Conservation (phyloP, 2,797 vertebrate species). For the Melanotaenia parkinsoni region DNA sequence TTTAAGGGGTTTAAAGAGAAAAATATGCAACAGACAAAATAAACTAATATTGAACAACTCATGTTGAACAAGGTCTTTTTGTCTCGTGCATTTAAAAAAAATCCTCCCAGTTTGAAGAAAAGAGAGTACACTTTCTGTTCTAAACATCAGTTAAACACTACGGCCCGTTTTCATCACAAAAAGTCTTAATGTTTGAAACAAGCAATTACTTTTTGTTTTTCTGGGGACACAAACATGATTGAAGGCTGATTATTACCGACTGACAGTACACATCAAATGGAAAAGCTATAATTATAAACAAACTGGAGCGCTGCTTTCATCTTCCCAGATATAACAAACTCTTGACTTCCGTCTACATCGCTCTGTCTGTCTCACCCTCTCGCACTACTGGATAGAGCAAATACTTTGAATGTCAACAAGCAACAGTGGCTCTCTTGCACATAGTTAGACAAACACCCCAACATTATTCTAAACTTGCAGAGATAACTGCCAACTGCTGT, state of each 20-base stretch:
- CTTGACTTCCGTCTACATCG: not conserved
- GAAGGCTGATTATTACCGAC: conserved; percentile 8
- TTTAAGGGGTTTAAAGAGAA: no score
- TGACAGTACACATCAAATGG: conserved; percentile 22
- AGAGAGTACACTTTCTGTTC: not conserved
- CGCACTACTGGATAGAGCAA: conserved; percentile 24
- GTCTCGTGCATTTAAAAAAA: not conserved
- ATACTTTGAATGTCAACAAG: conserved; percentile 53
- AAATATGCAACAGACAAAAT: not conserved
- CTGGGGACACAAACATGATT: conserved; percentile 7
- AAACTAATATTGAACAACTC: not conserved
- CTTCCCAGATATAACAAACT: conserved; percentile 41
- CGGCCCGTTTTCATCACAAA: not conserved
- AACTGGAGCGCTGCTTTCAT: conserved; percentile 49
- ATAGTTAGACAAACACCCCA: conserved; percentile 32
- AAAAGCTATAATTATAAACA: conserved; percentile 49
- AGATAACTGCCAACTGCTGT: conserved; percentile 20
- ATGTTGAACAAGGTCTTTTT: not conserved
- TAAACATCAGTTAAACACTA: not conserved
- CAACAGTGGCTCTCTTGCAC: conserved; percentile 26
- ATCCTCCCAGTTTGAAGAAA: not conserved
- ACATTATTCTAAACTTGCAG: conserved; percentile 42
- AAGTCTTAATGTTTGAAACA: conserved; percentile 13
- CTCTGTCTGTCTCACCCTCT: conserved; percentile 33
- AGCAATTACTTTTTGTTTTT: conserved; percentile 4